Base-by-base conservation (phyloP, 2,888 invertebrate species). In the Erebia ligea region DNA sequence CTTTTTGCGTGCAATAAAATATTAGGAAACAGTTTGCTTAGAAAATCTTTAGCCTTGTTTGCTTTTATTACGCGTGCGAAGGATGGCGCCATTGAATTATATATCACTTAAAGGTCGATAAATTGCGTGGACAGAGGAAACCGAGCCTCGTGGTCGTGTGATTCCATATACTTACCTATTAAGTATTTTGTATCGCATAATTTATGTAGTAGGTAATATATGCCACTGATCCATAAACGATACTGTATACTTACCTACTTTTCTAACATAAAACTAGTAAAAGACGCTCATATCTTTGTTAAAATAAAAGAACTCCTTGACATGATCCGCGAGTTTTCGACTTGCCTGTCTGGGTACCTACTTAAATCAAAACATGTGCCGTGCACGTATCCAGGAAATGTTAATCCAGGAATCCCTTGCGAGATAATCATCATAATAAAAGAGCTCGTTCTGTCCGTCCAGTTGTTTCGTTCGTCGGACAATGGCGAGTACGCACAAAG, bases 401-500 rank as follows among this genome's bases (percentile, higher is more conserved):
- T 79, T 77, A 70, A 74, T 76, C 70, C 73, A 78, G 73, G 76
- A 78, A 78, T 80, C 77, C 79, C 77, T 78, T 73, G 76, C 73
- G 81, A 82, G 80, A 84, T 86, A 85, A 85, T 84, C 82, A 83
- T 81, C 77, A 82, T 81, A 84, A 84, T 85, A 84, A 86, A 86
- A 83, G 84, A 83, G 81, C 86, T 86, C 84, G 84, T 85, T 87
- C 73, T 76, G 75, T 76, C 77, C 85, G 84, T 84, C 82, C 84
- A 86, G 88, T 90, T 88, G 90, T 89, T 90, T 90, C 88, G 86
- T 87, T 84, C 84, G 81, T 84, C 80, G 88, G 89, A 91, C 91
- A 91, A 90, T 90, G 85, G 83, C 83, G 81, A 82, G 81, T 82
- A 84, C 85, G 84, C 83, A 86, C 87, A 87, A 87, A 85, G 81